Evolutionary conservation across 2,113 vertebrate genomes (phyloP).

Genomic region (Apeltes quadracus): DNA sequence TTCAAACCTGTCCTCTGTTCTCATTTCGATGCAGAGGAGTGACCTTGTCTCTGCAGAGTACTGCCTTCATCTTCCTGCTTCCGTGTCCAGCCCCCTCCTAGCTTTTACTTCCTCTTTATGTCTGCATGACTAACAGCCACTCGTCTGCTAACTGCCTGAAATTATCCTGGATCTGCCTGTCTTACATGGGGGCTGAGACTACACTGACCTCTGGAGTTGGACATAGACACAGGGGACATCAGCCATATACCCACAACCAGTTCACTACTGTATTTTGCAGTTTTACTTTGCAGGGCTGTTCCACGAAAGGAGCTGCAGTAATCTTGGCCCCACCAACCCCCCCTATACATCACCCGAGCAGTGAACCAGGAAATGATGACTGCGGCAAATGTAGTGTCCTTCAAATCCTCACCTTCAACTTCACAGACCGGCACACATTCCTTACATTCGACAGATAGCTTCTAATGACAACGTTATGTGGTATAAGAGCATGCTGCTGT

Average conservation of each 20-base stretch:
- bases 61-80: slow-evolving; percentile 47
- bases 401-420: slow-evolving; percentile 62
- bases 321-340: slow-evolving; percentile 15
- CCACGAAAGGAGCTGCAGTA: slow-evolving; percentile 17
- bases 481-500: neutral
- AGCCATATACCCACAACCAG: neutral
- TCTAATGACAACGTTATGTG: neutral
- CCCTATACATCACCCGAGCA: slow-evolving; percentile 62
- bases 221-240: neutral
- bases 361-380: slow-evolving; percentile 63
- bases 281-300: slow-evolving; percentile 17
- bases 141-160: slow-evolving; percentile 5
- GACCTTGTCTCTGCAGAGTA: slow-evolving; percentile 64
- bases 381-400: slow-evolving; percentile 62
- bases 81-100: slow-evolving; percentile 27
- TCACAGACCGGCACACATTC: neutral
- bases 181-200: slow-evolving; percentile 11
- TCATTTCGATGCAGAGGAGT: slow-evolving; percentile 40
- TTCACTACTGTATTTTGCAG: slow-evolving; percentile 13
- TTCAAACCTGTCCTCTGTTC: neutral
- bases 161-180: neutral
- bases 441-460: neutral
- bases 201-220: slow-evolving; percentile 52
- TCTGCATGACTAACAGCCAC: slow-evolving; percentile 10
- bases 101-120: slow-evolving; percentile 27